A percentile compares a stretch with the other conserved stretches of the same genome.
Evolutionary conservation across 2,797 vertebrate genomes (phyloP).

Genomic region (Ibycter americanus): DNA sequence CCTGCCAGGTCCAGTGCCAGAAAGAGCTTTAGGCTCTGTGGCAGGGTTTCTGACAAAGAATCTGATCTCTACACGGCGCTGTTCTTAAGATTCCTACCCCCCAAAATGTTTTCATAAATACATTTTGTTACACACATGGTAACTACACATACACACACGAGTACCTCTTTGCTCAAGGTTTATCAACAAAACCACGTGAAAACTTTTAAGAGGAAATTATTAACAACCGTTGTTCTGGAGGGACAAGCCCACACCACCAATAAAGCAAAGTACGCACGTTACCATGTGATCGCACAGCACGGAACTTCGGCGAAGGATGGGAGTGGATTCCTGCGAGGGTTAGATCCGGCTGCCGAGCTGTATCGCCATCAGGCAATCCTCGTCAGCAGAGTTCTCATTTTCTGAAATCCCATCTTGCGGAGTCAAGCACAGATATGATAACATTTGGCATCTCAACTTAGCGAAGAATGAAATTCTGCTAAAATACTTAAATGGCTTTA

Average conservation of each 20-base stretch:
- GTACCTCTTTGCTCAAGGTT: background rate
- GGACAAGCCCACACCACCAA: background rate
- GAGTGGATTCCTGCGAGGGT: background rate
- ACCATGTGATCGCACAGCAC: background rate
- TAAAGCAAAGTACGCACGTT: background rate
- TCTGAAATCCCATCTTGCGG: background rate
- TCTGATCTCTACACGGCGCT: background rate
- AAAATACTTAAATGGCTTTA: background rate
- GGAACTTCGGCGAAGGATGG: background rate
- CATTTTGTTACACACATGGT: background rate
- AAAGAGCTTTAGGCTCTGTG: background rate
- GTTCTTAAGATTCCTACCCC: background rate
- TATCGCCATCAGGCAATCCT: background rate
- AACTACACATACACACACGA: background rate
- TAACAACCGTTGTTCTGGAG: background rate
- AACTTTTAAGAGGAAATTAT: background rate
- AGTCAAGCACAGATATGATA: background rate
- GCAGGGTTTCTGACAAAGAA: background rate
- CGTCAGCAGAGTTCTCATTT: background rate
- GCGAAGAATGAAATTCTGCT: background rate
- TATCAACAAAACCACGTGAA: background rate
- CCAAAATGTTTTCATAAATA: background rate
- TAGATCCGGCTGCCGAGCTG: background rate
- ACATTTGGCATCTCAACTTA: background rate
- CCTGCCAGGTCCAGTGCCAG: background rate